A percentile compares a stretch with the other conserved stretches of the same genome.
Conservation (phyloP, 2,797 vertebrate species). For the Etheostoma nigrum region DNA sequence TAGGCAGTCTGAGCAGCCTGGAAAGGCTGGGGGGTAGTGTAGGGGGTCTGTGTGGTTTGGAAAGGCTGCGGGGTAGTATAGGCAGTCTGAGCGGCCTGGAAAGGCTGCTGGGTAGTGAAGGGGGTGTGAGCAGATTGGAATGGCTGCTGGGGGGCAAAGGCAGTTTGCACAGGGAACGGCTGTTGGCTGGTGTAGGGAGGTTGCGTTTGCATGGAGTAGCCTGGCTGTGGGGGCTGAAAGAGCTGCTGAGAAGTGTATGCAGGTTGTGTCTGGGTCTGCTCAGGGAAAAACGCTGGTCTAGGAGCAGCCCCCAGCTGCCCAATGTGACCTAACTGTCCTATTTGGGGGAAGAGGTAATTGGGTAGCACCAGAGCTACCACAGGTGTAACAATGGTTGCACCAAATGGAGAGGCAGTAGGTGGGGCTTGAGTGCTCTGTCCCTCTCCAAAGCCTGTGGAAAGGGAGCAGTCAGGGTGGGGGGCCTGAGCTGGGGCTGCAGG, state of each 20-base stretch:
- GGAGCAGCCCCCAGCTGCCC: constrained; percentile 75
- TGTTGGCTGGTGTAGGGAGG: constrained; percentile 66
- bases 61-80: constrained; percentile 27
- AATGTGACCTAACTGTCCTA: constrained; percentile 72
- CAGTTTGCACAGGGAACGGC: constrained; percentile 76
- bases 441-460: constrained; percentile 79
- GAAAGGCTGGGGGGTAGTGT: constrained; percentile 72
- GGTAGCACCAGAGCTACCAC: constrained; percentile 91
- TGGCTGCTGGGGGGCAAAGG: constrained; percentile 74
- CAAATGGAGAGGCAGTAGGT: constrained; percentile 78
- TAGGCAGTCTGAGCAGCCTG: constrained; percentile 57
- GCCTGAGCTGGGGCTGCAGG: constrained; percentile 73
- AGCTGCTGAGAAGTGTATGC: constrained; percentile 73
- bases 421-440: constrained; percentile 78
- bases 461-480: constrained; percentile 73
- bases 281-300: constrained; percentile 81
- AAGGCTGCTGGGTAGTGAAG: constrained; percentile 74
- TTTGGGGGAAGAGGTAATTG: constrained; percentile 87
- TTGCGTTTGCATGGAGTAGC: constrained; percentile 78
- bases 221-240: constrained; percentile 66
- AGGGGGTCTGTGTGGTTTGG: constrained; percentile 74
- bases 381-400: constrained; percentile 88
- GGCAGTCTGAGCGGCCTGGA: constrained; percentile 57
- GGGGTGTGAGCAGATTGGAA: constrained; percentile 72
- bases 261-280: constrained; percentile 78